Conservation (phyloP, 2,888 invertebrate genomes). For the Drosophila recens region DNA sequence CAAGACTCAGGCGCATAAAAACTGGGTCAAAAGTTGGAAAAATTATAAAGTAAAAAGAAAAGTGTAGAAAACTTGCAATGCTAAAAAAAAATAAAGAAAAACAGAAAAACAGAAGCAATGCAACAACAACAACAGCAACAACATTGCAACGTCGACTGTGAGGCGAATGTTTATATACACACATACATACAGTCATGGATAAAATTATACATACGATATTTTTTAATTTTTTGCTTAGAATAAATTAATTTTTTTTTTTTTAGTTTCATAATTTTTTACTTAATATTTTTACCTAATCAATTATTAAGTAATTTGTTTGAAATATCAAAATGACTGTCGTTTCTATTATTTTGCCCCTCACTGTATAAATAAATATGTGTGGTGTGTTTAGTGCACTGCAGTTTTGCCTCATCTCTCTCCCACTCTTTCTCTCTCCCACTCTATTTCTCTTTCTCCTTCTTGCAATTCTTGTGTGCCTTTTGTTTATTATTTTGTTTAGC, state of each 20-base stretch:
- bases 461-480: conserved; percentile 33
- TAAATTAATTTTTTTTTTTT: no score
- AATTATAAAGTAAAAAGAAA: conserved; percentile 76
- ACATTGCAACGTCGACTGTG: conserved; percentile 36
- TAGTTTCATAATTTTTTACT: no score
- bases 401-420: not conserved
- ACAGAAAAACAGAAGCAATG: conserved; percentile 31
- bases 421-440: not conserved
- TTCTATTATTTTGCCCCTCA: no score
- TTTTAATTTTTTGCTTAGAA: no score
- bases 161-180: conserved; percentile 63
- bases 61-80: conserved; percentile 69
- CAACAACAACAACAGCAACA: conserved; percentile 12
- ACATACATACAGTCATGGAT: conserved; percentile 2
- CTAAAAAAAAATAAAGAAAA: conserved; percentile 43
- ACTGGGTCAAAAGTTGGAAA: conserved; percentile 81
- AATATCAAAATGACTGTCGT: no score
- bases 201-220: no score
- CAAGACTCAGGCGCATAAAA: conserved; percentile 53
- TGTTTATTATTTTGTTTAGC: conserved; percentile 64
- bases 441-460: not conserved
- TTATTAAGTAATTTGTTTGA: no score
- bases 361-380: not conserved
- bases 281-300: no score
- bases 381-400: conserved; percentile 22